phyloP scores from a whole-genome alignment of 1,140 invertebrate species.

The Drosophila tsacasi region DNA sequence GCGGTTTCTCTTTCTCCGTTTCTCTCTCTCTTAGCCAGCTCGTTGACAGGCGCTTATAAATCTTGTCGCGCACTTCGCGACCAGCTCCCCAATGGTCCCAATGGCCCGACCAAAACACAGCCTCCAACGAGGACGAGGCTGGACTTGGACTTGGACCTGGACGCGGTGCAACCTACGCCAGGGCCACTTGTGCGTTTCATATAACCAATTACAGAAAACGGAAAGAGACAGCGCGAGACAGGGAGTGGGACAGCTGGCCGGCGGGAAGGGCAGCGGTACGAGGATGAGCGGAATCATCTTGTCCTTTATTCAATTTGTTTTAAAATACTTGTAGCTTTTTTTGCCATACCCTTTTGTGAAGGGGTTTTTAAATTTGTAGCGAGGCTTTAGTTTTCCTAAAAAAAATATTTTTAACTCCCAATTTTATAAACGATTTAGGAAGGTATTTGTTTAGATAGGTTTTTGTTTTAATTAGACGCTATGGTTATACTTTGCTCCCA shows the following conservation, averaged over 20 bases:
- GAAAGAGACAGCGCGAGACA: conserved; percentile 47
- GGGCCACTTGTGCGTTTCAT: conserved; percentile 72
- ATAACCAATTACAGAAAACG: conserved; percentile 74
- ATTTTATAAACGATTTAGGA: no score
- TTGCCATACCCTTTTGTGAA: conserved; percentile 23
- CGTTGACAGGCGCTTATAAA: conserved; percentile 83
- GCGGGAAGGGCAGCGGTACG: not conserved
- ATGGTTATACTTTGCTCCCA: no score
- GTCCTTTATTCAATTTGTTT: conserved; percentile 77
- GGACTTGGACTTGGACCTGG: conserved; percentile 11
- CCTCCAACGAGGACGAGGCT: conserved; percentile 15
- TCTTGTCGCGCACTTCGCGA: conserved; percentile 77
- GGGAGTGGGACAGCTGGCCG: conserved; percentile 27
- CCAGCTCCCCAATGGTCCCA: conserved; percentile 29
- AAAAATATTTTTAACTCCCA: no score
- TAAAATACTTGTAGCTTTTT: conserved; percentile 25
- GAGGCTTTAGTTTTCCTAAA: no score
- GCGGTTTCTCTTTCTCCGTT: conserved; percentile 47
- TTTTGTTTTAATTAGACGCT: no score
- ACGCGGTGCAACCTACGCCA: conserved; percentile 44
- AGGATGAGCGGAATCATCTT: conserved; percentile 41
- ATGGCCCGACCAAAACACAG: conserved; percentile 18
- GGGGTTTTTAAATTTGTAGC: not conserved
- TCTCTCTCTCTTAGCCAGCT: conserved; percentile 37
- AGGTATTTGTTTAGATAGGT: no score